A percentile compares a stretch with the other conserved stretches of the same genome.
Evolutionary conservation across 2,113 vertebrate species (phyloP).

Genomic region (Nipponia nippon): DNA sequence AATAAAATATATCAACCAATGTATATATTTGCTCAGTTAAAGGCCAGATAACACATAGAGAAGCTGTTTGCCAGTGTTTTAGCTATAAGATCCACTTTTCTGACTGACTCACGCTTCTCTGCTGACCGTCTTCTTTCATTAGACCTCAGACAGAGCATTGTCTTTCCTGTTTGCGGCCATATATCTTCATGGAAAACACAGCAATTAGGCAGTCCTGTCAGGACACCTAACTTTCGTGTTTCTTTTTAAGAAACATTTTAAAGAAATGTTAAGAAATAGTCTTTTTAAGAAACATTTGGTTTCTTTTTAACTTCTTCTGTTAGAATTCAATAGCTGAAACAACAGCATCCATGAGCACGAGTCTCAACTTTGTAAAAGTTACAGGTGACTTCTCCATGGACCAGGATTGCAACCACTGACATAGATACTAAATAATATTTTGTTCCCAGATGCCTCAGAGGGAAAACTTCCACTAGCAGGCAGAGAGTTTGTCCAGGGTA

Average conservation of each 20-base stretch:
- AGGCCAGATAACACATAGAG: background rate
- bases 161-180: background rate
- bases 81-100: background rate
- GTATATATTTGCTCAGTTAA: background rate
- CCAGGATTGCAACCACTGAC: background rate
- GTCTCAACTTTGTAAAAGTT: background rate
- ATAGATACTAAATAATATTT: background rate
- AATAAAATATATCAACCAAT: background rate
- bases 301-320: background rate
- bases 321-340: background rate
- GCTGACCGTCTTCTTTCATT: background rate
- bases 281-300: background rate
- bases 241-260: background rate
- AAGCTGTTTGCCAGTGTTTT: background rate
- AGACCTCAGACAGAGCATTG: background rate
- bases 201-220: background rate
- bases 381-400: background rate
- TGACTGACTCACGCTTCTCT: background rate
- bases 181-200: background rate
- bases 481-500: background rate
- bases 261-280: background rate
- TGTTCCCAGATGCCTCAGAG: background rate
- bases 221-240: background rate
- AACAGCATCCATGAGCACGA: rapidly evolving
- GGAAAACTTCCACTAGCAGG: background rate